Base-by-base conservation (phyloP, 2,888 invertebrate species). In the Bombyx huttoni region DNA sequence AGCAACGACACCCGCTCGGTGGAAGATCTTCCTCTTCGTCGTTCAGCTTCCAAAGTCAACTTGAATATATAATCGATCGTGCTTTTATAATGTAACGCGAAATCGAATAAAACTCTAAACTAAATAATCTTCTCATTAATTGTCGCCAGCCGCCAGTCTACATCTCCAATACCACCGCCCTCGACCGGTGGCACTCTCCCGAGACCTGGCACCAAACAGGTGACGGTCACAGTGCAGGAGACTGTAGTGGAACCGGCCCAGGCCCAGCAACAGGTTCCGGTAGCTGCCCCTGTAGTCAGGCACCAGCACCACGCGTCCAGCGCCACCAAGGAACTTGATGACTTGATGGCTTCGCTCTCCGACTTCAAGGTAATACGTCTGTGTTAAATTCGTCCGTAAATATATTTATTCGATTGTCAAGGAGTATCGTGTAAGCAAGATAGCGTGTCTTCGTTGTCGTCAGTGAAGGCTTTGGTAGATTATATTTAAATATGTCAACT, bases 311-410 rank as follows among this genome's bases (percentile, higher is more conserved):
- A 87, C 53, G 95, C 97, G 24, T 97, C 97, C 51, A 94, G 95
- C 55, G 98, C 98, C 45, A 98, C 98, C 24, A 94, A 94, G 78
- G 98, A 98, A 78, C 90, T 98, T 56, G 98, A 98, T 72, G 98
- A 98, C 73, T 90, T 98, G 56, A 98, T 98, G 98, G 96, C 96
- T 1, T 96, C 97, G 7, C 89, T 98, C 10, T 97, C 97, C 0
- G 97, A 97, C 76, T 96, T 98, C 75, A 98, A 98, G 94, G 98
- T 96, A 57, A 56, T 56, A 24, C 24, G 5, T 24, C 24, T 24
- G 24, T 24, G 24, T 7, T n/a, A n/a, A 57, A 56, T 56, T 3
- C 24, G 5, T 24, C 24, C 5, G 24, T 24, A 3, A 5, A 3
- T 53, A 33, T 13, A 24, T 35, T 34, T 2, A 50, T 14, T 51